Percentiles rank a stretch among this genome's conserved stretches.
Conservation (phyloP, 2,113 vertebrate species). For the Verasper variegatus region DNA sequence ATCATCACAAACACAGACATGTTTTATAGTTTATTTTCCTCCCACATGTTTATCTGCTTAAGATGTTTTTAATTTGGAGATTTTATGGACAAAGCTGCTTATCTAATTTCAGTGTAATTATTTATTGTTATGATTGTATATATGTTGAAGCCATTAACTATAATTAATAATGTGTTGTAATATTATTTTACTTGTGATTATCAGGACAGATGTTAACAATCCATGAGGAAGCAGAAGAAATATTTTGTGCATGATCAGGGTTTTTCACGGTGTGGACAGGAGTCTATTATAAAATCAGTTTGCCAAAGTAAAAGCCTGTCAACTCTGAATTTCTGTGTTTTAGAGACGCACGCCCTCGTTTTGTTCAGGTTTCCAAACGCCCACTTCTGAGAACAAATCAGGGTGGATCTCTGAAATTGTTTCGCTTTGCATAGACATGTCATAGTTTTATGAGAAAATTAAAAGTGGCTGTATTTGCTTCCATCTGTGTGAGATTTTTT, state of each 20-base stretch:
- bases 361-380: background rate
- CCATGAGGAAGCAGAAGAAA: background rate
- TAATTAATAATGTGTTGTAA: slow-evolving; percentile 8
- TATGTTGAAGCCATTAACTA: slow-evolving; percentile 30
- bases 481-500: background rate
- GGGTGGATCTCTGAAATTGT: background rate
- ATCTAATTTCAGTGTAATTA: slow-evolving; percentile 5
- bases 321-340: slow-evolving; percentile 17
- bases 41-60: background rate
- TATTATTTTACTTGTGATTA: background rate
- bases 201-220: background rate
- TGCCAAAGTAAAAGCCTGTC: slow-evolving; percentile 44
- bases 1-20: background rate
- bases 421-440: slow-evolving; percentile 34
- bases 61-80: slow-evolving; percentile 3
- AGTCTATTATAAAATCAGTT: slow-evolving; percentile 23
- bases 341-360: background rate
- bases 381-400: background rate
- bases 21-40: background rate
- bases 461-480: slow-evolving; percentile 22
- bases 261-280: background rate
- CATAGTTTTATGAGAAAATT: slow-evolving; percentile 53
- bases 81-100: slow-evolving; percentile 38
- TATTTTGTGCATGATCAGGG: slow-evolving; percentile 29
- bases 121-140: slow-evolving; percentile 39